Percentiles rank a stretch among this genome's conserved stretches.
These are phyloP conservation scores for Drosophila gunungcola DNA, from an alignment of 1,140 invertebrate species.

Conservation along the genomic window DNA sequence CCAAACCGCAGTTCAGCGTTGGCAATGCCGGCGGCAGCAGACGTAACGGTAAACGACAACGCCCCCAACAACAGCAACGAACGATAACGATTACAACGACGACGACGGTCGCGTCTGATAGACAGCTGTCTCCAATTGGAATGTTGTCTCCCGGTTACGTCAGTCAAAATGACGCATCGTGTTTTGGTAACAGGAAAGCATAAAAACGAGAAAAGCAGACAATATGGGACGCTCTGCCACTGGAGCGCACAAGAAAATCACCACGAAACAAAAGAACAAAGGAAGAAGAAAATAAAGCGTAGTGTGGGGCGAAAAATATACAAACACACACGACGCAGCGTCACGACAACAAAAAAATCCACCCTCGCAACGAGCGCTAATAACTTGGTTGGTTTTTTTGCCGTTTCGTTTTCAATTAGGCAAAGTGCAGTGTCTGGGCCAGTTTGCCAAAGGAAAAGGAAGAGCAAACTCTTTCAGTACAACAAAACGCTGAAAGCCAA, in stretches of 20 bases:
- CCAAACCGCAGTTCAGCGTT: slow-evolving; percentile 74
- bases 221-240: slow-evolving; percentile 27
- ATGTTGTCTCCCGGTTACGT: slow-evolving; percentile 76
- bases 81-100: slow-evolving; percentile 35
- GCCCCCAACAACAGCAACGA: slow-evolving; percentile 24
- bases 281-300: slow-evolving; percentile 24
- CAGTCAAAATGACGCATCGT: slow-evolving; percentile 85
- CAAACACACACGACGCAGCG: slow-evolving; percentile 24
- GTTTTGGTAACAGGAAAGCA: slow-evolving; percentile 84
- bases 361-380: slow-evolving; percentile 36
- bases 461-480: neutral
- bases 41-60: slow-evolving; percentile 66
- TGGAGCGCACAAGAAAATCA: slow-evolving; percentile 71
- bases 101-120: slow-evolving; percentile 69
- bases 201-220: slow-evolving; percentile 50
- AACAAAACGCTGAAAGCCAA: slow-evolving; percentile 14
- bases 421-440: slow-evolving; percentile 39
- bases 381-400: slow-evolving; percentile 12
- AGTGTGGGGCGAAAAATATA: slow-evolving; percentile 7
- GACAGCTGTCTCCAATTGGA: slow-evolving; percentile 75
- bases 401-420: slow-evolving; percentile 31
- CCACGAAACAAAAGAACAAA: slow-evolving; percentile 75
- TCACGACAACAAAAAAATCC: slow-evolving; percentile 50
- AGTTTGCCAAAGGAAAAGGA: slow-evolving; percentile 2
- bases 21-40: slow-evolving; percentile 77